Evolutionary conservation across 2,113 vertebrate genomes (phyloP).

Genomic region (Ammodytes dubius): DNA sequence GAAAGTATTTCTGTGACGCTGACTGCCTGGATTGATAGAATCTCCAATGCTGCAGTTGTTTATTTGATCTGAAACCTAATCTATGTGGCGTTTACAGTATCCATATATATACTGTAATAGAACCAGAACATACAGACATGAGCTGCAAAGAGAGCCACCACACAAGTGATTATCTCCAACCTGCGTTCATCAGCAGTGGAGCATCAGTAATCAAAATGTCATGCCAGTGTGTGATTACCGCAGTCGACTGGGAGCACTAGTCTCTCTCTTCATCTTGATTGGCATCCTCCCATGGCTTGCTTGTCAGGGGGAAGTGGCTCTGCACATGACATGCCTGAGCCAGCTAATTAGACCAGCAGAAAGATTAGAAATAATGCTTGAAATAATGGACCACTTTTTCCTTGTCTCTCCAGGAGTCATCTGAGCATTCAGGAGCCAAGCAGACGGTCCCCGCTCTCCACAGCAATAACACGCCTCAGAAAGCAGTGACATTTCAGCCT

Average conservation of each 20-base stretch:
- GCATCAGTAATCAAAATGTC: constrained; percentile 69
- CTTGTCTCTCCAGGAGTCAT: constrained; percentile 32
- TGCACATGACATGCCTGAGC: constrained; percentile 57
- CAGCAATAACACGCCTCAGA: constrained; percentile 55
- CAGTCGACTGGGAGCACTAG: constrained; percentile 57
- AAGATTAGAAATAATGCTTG: constrained; percentile 45
- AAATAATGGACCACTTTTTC: constrained; percentile 41
- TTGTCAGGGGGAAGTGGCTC: constrained; percentile 69
- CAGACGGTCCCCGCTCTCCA: constrained; percentile 39
- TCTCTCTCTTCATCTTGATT: constrained; percentile 70
- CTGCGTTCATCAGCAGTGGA: constrained; percentile 64
- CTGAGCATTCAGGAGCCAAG: constrained; percentile 39
- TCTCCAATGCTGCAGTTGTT: constrained; percentile 6
- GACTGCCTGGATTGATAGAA: constrained; percentile 3
- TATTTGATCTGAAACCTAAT: constrained; percentile 36
- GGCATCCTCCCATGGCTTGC: constrained; percentile 67
- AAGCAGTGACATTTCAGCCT: constrained; percentile 40
- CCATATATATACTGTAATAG: not conserved
- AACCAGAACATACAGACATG: constrained; percentile 17
- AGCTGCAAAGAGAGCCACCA: constrained; percentile 33
- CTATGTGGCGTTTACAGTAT: constrained; percentile 16
- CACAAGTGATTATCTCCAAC: constrained; percentile 52
- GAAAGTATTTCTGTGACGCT: constrained; percentile 19
- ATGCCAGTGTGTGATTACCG: constrained; percentile 64
- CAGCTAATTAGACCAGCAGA: constrained; percentile 66